Base-by-base conservation (phyloP, 2,113 vertebrate genomes). In the Microcebus jonahi region DNA sequence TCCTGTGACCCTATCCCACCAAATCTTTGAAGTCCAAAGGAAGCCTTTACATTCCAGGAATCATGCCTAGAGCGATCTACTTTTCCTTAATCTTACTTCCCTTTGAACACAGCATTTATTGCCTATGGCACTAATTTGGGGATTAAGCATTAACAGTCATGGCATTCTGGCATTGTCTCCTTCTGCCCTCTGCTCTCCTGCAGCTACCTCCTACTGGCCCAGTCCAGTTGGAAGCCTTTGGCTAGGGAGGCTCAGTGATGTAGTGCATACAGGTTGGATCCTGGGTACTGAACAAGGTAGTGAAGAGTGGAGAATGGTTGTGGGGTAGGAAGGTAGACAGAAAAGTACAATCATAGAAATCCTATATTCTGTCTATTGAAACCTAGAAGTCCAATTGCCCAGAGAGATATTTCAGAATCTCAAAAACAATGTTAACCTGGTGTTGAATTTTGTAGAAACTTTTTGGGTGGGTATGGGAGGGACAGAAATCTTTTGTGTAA, bases 401-500 rank as follows among this genome's bases (percentile, higher is more conserved):
- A 87, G 48, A 71, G 59, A 81, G 86, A 80, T 57, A 71, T 73
- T 70, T 68, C 27, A 42, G 59, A 91, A 82, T 94, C 68, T 91
- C 75, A 76, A 89, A 91, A 91, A 63, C 23, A 94, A 18, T 23
- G 1, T 84, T 84, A 63, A 53, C 39, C 82, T 77, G 31, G 39
- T 42, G 94, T 85, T n/a, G 67, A 92, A 96, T 96, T 94, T 80
- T 93, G 61, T 77, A 63, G 57, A 95, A 81, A 88, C 90, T 94
- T 96, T 97, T 67, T 73, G 59, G 48, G 67, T 93, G 92, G 89
- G 75, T 79, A 82, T 45, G 80, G 27, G 57, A 88, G 65, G 81
- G 65, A 89, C 75, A 93, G 84, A 95, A 95, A 81, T 95, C 90
- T 97, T 95, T 96, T 97, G 75, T 94, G 94, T 94, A 85, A 95